Evolutionary conservation across 2,888 invertebrate species (phyloP), one percentile per base, ranked within the genome.

Genomic region (Pterostichus niger): DNA sequence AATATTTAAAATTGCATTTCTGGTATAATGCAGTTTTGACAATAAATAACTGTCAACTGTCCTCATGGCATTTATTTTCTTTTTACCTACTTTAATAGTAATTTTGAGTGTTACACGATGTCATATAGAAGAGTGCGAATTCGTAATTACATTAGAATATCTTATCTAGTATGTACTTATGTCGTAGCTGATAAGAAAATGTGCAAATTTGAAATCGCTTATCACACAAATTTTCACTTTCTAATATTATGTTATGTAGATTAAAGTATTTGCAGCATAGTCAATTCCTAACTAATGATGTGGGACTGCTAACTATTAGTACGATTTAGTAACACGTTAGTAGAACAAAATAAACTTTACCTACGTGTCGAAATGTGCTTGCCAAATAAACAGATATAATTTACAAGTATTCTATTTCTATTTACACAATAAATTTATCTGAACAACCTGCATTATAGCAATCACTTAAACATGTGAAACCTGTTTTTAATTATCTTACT

Each of bases 381-480:
- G 40, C 68, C 68, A 71, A 71, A 71, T 71, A 71, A 71, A 71
- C 44, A 71, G 40, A 68, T 71, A 71, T 44, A 71, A 71, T 44
- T 71, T 71, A 71, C 68, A 17, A n/a, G 68, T 71, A 71, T 71
- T 71, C 44, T 71, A 44, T 71, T 71, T 71, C 44, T 24, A 15
- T 71, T 71, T 71, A 44, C 68, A 71, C 68, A 71, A 71, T 71
- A 71, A 68, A 71, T 71, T 44, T 71, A 71, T 71, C 44, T 44
- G 44, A 71, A 71, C 68, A 71, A 44, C 68, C 68, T 71, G 68
- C 68, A 71, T 71, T 44, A 44, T 1, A 44, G 44, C 68, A 71
- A 71, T 71, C 68, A 17, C 15, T 71, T 40, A 71, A 71, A 71
- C 44, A 71, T 71, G 68, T 71, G 68, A 71, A 71, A 71, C 68